Conservation (phyloP, 2,797 vertebrate genomes). For the Anguilla megastoma region DNA sequence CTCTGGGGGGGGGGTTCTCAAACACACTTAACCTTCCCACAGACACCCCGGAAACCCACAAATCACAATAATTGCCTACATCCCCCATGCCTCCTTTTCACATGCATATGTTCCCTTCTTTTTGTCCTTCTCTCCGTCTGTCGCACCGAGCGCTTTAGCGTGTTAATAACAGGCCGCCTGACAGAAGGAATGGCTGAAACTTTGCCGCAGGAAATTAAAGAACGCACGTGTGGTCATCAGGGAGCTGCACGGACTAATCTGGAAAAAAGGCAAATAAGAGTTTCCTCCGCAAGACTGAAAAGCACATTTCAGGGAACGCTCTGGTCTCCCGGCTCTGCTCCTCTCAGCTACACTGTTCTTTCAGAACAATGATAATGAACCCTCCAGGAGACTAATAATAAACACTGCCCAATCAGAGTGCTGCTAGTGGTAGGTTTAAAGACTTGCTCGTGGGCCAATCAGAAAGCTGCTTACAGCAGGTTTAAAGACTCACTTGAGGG, state of each 20-base stretch:
- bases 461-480: slow-evolving; percentile 46
- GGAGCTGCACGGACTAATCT: slow-evolving; percentile 6
- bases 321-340: slow-evolving; percentile 48
- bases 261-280: slow-evolving; percentile 5
- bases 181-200: slow-evolving; percentile 5
- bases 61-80: slow-evolving; percentile 67
- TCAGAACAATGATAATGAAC: too few relatives aligned
- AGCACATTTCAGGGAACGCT: slow-evolving; percentile 35
- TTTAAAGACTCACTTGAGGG: slow-evolving; percentile 26
- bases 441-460: not conserved
- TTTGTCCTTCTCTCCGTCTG: slow-evolving; percentile 44
- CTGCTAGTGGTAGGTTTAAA: too few relatives aligned
- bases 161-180: slow-evolving; percentile 45
- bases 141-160: not conserved
- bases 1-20: slow-evolving; percentile 53
- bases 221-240: not conserved
- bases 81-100: slow-evolving; percentile 48
- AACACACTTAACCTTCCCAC: slow-evolving; percentile 54
- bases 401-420: too few relatives aligned
- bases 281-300: not conserved
- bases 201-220: slow-evolving; percentile 22
- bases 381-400: too few relatives aligned
- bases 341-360: slow-evolving; percentile 49
- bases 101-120: slow-evolving; percentile 36
- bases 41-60: slow-evolving; percentile 57